Evolutionary conservation across 2,797 vertebrate species (phyloP), one percentile per base, ranked within the genome.

Genomic region (Paramormyrops hopkinsi): DNA sequence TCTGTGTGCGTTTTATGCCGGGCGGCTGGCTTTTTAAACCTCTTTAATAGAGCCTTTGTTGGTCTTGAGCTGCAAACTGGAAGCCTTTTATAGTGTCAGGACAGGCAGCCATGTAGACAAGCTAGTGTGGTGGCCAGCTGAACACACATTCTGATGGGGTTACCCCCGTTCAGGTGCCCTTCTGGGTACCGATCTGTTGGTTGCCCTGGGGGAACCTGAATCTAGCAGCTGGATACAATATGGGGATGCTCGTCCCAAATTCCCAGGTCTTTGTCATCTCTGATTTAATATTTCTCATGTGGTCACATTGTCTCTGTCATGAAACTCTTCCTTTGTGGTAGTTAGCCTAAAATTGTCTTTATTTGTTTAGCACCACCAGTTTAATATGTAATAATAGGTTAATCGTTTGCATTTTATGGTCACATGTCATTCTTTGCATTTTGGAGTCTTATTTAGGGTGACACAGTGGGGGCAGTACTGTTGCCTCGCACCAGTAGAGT

Each of bases 201-300:
- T 50, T 37, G 19, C 33, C 54, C 51, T 59, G 41, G 56, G 12
- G 53, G 33, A 37, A 56, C 12, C 14, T 53, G 33, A 37, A 29
- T 59, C 22, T 25, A 19, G 25, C 51, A 9, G 29, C 22, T 17
- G 33, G 37, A 46, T 7, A 2, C 4, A 62, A 44, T 7, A 11
- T 1, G 8, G 19, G 9, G 56, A 65, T 19, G 19, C 86, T 87
- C 25, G 7, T 25, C 22, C 22, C 59, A 65, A 65, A 29, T 9
- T 29, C 62, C 29, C 54, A 87, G 12, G 8, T 12, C 41, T 48
- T 82, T 54, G 1, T 51, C 9, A 41, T 88, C 51, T n/a, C n/a
- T 82, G n/a, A 87, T 87, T 86, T 87, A 79, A 48, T 79, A 89
- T 83, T 29, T 22, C 14, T 88, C 29, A 33, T 76, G 50, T 56